Conservation (phyloP, 2,113 vertebrate species). For the Phodopus roborovskii region DNA sequence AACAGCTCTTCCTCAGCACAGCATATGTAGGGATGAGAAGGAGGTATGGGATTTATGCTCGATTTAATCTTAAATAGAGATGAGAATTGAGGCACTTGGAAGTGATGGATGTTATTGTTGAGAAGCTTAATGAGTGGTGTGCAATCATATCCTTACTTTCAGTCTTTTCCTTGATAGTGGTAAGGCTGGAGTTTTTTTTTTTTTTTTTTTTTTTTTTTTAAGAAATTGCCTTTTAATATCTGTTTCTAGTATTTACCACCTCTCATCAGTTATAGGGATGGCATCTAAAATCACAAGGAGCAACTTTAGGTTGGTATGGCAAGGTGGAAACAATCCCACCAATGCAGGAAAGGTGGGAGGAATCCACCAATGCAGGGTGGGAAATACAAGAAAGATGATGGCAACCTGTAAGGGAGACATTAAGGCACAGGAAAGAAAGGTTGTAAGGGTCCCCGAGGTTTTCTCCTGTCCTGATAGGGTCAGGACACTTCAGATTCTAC, state of each 20-base stretch:
- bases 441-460: neutral
- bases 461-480: neutral
- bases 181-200: neutral
- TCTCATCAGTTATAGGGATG: neutral
- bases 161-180: neutral
- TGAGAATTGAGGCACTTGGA: neutral
- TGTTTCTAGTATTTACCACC: neutral
- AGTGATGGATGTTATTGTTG: neutral
- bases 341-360: too few relatives aligned
- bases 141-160: neutral
- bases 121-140: neutral
- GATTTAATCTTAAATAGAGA: neutral
- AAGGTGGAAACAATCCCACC: neutral
- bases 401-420: neutral
- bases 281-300: neutral
- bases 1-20: neutral
- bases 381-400: neutral
- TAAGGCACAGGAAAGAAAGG: neutral
- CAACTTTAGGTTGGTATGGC: neutral
- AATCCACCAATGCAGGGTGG: too few relatives aligned
- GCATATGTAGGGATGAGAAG: fast-evolving
- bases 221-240: neutral
- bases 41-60: neutral
- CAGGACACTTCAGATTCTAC: neutral
- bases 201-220: neutral